Percentiles rank a stretch among this genome's conserved stretches.
These are phyloP conservation scores for Petrocephalus schoutedeni DNA, from an alignment of 2,797 vertebrate genomes.

Conservation along the genomic window DNA sequence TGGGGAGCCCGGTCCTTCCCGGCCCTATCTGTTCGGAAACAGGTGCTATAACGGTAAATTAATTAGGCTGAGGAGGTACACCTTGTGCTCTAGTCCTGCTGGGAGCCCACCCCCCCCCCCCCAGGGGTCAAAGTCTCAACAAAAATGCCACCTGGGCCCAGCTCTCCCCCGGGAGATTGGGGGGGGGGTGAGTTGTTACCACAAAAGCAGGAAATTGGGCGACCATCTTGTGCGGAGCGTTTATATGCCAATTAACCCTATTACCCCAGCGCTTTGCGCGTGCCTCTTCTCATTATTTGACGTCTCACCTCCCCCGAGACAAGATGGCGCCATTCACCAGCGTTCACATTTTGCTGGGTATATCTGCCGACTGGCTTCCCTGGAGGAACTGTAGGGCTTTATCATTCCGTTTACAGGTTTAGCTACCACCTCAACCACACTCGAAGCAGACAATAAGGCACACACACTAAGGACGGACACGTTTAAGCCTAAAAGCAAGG, in stretches of 20 bases:
- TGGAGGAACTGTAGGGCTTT: background rate
- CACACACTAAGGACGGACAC: background rate
- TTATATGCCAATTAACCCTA: constrained; percentile 92
- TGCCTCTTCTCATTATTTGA: constrained; percentile 21
- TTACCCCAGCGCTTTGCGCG: constrained; percentile 65
- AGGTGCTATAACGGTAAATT: constrained; percentile 99
- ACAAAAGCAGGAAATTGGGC: constrained; percentile 58
- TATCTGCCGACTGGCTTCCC: background rate
- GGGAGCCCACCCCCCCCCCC: constrained; percentile 51
- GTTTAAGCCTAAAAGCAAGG: background rate
- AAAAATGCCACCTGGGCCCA: constrained; percentile 92
- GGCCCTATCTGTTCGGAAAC: constrained; percentile 94
- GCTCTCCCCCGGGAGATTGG: constrained; percentile 70
- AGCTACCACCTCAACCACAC: background rate
- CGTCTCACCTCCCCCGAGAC: constrained; percentile 63
- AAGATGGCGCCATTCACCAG: constrained; percentile 50
- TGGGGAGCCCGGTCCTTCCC: constrained; percentile 70
- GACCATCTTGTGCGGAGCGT: constrained; percentile 65
- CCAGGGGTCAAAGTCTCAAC: constrained; percentile 81
- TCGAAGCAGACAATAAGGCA: background rate
- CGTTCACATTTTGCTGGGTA: background rate
- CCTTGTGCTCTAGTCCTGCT: constrained; percentile 87
- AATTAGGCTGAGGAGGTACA: constrained; percentile 96
- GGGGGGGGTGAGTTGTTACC: constrained; percentile 64
- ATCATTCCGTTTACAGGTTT: background rate